phyloP scores from a whole-genome alignment of 2,797 vertebrate species.

The Pangasius larnaudii region DNA sequence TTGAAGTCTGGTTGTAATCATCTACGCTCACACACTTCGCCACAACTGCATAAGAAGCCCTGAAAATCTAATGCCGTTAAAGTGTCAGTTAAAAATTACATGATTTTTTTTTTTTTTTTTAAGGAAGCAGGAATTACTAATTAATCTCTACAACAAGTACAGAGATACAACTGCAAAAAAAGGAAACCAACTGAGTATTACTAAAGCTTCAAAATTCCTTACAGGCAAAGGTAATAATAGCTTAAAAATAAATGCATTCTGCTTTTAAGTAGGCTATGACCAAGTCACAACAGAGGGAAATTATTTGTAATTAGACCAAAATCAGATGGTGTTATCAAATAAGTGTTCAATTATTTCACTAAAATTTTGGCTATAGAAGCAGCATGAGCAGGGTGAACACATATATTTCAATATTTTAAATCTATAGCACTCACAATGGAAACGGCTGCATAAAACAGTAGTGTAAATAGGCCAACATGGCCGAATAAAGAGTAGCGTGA shows the following conservation, averaged over 20 bases:
- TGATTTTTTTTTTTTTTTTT: background rate
- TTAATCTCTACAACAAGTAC: background rate
- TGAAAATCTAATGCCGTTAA: background rate
- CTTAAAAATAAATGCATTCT: background rate
- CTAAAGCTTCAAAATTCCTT: background rate
- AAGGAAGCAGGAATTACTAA: background rate
- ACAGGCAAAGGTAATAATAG: background rate
- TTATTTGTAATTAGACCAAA: background rate
- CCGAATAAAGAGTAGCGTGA: background rate
- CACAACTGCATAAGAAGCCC: background rate
- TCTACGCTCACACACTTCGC: background rate
- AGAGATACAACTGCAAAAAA: background rate
- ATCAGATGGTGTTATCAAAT: background rate
- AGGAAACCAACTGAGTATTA: background rate
- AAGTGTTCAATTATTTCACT: background rate
- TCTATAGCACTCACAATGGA: background rate
- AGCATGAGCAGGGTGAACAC: background rate
- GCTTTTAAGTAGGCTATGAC: background rate
- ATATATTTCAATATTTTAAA: background rate
- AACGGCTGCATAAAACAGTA: background rate
- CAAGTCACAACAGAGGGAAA: background rate
- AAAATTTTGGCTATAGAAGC: background rate
- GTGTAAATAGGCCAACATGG: background rate
- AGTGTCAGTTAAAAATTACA: background rate
- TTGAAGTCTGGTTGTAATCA: background rate